Percentiles rank a stretch among this genome's conserved stretches.
phyloP scores from a whole-genome alignment of 2,113 vertebrate genomes.

The Lamprologus speciosus region DNA sequence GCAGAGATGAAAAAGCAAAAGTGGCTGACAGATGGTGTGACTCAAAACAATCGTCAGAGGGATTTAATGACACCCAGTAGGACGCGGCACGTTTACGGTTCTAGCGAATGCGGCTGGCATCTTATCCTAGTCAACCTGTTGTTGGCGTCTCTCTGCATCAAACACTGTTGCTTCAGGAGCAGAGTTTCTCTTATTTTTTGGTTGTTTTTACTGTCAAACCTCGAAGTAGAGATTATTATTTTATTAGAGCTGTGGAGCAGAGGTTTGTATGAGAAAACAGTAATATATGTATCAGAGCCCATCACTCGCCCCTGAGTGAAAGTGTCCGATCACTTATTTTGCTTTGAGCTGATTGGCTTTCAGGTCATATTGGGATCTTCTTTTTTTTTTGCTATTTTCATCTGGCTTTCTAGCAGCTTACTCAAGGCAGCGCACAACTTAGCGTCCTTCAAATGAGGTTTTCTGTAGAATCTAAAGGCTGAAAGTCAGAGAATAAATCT shows the following conservation, averaged over 20 bases:
- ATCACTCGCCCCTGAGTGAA: not conserved
- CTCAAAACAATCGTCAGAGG: not conserved
- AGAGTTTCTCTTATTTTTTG: not conserved
- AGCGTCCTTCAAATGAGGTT: not conserved
- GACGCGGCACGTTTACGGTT: not conserved
- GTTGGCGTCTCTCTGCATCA: not conserved
- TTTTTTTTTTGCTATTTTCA: not conserved
- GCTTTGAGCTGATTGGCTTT: not conserved
- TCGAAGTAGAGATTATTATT: not conserved
- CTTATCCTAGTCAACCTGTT: not conserved
- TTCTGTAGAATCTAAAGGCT: not conserved
- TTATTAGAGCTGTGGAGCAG: not conserved
- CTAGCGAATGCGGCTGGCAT: not conserved
- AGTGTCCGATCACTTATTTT: not conserved
- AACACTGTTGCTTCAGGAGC: not conserved
- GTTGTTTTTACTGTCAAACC: not conserved
- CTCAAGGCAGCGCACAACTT: not conserved
- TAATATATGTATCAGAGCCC: not conserved
- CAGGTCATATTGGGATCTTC: not conserved
- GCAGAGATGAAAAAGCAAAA: not conserved
- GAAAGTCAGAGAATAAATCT: not conserved
- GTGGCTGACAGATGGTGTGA: not conserved
- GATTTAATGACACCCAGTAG: not conserved
- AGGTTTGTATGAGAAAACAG: not conserved
- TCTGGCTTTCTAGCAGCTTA: not conserved